phyloP scores from a whole-genome alignment of 2,888 invertebrate genomes.

The Eristalinus aeneus region DNA sequence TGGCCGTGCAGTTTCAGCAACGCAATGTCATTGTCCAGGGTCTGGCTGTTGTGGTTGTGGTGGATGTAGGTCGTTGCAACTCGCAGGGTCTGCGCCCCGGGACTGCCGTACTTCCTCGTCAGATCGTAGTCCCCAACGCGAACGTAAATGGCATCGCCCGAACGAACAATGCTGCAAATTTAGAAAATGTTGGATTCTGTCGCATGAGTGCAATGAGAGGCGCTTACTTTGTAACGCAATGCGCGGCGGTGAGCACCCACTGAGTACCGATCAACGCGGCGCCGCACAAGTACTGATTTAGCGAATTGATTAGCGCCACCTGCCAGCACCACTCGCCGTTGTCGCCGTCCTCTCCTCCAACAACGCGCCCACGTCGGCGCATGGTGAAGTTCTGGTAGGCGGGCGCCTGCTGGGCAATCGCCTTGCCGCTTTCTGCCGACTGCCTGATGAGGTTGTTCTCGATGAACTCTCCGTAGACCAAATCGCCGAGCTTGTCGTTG shows the following conservation, averaged over 20 bases:
- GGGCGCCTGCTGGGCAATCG: constrained; percentile 57
- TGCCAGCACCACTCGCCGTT: constrained; percentile 98
- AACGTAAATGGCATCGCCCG: constrained; percentile 96
- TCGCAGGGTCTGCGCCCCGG: constrained; percentile 93
- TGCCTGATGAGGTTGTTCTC: constrained; percentile 71
- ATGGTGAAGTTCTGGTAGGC: constrained; percentile 71
- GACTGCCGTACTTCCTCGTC: constrained; percentile 94
- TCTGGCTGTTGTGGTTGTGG: constrained; percentile 97
- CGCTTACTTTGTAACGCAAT: constrained; percentile 95
- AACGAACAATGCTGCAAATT: constrained; percentile 90
- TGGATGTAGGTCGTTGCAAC: constrained; percentile 97
- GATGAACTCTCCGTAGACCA: constrained; percentile 76
- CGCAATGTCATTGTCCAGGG: constrained; percentile 96
- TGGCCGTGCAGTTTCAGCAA: constrained; percentile 93
- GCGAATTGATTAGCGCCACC: constrained; percentile 94
- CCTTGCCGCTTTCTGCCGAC: constrained; percentile 60
- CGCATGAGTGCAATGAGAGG: neutral
- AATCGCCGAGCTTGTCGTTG: constrained; percentile 79
- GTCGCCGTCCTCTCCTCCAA: constrained; percentile 94
- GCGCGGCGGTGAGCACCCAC: constrained; percentile 96
- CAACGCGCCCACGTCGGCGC: constrained; percentile 83
- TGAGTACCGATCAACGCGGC: constrained; percentile 96
- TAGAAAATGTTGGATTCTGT: neutral
- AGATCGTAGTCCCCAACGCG: constrained; percentile 96
- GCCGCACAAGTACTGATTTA: constrained; percentile 96